Percentiles rank a stretch among this genome's conserved stretches.
Conservation (phyloP, 2,888 invertebrate species). For the Apoda limacodes region DNA sequence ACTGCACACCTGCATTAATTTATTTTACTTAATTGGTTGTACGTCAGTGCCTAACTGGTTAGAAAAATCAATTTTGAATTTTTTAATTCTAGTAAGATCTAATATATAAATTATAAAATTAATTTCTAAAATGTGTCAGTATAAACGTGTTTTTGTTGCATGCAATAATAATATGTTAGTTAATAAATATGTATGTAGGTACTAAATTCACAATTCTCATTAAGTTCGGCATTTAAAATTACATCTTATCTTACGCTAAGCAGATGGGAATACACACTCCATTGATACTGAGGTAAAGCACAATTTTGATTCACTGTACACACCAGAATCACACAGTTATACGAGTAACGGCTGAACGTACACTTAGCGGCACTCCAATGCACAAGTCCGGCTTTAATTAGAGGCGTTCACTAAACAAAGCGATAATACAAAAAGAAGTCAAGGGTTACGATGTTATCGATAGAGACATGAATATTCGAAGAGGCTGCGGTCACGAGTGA, state of each 20-base stretch:
- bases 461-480: constrained; percentile 68
- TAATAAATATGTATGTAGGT: too few relatives aligned
- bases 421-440: constrained; percentile 66
- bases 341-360: constrained; percentile 33
- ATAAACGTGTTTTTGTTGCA: too few relatives aligned
- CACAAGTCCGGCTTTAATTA: constrained; percentile 48
- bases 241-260: constrained; percentile 57
- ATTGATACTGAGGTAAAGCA: constrained; percentile 45
- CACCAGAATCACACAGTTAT: constrained; percentile 53
- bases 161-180: too few relatives aligned
- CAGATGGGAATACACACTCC: constrained; percentile 47
- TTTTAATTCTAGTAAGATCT: too few relatives aligned
- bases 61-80: too few relatives aligned
- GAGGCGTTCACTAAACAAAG: constrained; percentile 57
- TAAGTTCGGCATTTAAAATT: too few relatives aligned
- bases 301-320: constrained; percentile 54
- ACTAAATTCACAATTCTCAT: too few relatives aligned
- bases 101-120: too few relatives aligned
- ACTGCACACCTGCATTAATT: too few relatives aligned
- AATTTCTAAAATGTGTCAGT: too few relatives aligned
- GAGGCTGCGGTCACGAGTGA: constrained; percentile 69
- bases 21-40: too few relatives aligned
- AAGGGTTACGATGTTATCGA: constrained; percentile 67
- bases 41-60: too few relatives aligned
- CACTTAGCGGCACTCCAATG: constrained; percentile 59